Base-by-base conservation (phyloP, 2,797 vertebrate species). In the Syngnathus rostellatus region DNA sequence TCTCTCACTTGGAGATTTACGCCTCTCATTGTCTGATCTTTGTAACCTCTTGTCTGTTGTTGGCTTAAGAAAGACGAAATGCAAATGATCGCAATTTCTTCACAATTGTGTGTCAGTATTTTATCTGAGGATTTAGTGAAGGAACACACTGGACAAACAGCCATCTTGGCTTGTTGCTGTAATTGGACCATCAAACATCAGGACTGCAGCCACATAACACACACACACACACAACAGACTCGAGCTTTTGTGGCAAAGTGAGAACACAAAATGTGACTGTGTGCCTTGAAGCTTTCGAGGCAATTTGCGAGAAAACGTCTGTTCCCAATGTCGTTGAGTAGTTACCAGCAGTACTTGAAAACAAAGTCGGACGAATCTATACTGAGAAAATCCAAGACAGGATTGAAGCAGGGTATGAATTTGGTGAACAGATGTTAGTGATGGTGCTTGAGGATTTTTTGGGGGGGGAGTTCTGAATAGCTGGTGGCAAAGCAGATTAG, bases 181-280 rank as follows among this genome's bases (percentile, higher is more conserved):
- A 79, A 81, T 76, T 81, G 60, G 72, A 71, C 69, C 69, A 77
- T 79, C 64, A 77, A 73, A 68, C 63, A 73, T 74, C 37, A 61
- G 61, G 8, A 23, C 8, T 31, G 59, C 60, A 70, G 60, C 64
- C 69, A 71, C 64, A 75, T 54, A 72, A 68, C 66, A 73, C 67
- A 76, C 67, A 59, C 40, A 41, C 55, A 39, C 10, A 43, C 39
- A 61, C 31, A 59, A 74, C 71, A 74, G 65, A 58, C 77, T 67
- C 58, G 39, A 46, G 64, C 64, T 73, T 77, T 46, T 72, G 64
- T 64, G 67, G 68, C 60, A 63, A 48, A 43, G 65, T 45, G 64
- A 48, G 63, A 41, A 31, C 70, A 77, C 72, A 68, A 60, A 57
- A 58, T 63, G 65, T 23, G 23, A 23, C 23, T 23, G 23, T 58